Base-by-base conservation (phyloP, 2,888 invertebrate species). In the Eupsilia transversa region DNA sequence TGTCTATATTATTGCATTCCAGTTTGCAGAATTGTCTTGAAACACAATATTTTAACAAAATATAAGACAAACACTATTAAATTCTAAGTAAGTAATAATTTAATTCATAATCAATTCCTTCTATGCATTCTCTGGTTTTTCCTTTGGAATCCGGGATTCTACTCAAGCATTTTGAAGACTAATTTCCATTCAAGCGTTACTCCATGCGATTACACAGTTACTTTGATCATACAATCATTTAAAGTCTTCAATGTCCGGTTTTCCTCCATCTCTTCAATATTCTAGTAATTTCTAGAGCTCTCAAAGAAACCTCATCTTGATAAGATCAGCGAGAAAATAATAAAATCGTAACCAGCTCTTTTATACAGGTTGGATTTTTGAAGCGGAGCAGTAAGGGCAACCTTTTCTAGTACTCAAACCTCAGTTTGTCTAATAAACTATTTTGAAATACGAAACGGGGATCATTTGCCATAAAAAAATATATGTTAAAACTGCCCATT, bases 31-130 rank as follows among this genome's bases (percentile, higher is more conserved):
- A 38, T 33, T 41, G 7, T 12, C 5, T 54, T 72, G 9, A 46
- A 27, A 23, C 14, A 60, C 23, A 49, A 57, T n/a, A 33, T 33
- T n/a, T 57, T 33, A 56, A 33, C 17, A n/a, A 35, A 65, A n/a
- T n/a, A 17, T 64, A 14, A 64, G 10, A 30, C 33, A 54, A 52
- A 10, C 46, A 52, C 65, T 17, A 12, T 33, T 57, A 0, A 41
- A 49, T 64, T 67, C 35, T 17, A 46, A 35, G 20, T 59, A 60
- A 54, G 3, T 33, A 33, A 52, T 60, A 38, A 23, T 49, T 77
- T 59, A 14, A 59, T 43, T 43, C 0, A 49, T 52, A 54, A 46
- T 80, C 75, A 80, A 77, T 81, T 81, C 59, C 64, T 65, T 56
- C 7, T n/a, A 10, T 20, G 33, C 52, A 12, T 14, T 46, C 10